Base-by-base conservation (phyloP, 2,888 invertebrate species). In the Leptodirus hochenwartii region DNA sequence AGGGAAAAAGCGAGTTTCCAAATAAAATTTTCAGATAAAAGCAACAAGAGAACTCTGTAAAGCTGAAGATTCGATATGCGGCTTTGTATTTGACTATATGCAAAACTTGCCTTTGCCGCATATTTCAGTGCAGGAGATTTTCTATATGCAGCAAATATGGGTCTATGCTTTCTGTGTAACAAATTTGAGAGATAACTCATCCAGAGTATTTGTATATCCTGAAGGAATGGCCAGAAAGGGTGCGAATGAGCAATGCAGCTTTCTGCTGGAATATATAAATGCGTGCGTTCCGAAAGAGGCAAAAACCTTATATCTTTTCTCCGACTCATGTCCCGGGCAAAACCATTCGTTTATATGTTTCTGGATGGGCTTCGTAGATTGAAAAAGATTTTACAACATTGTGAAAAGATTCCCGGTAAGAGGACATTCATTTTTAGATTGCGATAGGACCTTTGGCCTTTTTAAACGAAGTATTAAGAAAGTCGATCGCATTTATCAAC, bases 101-200 rank as follows among this genome's bases (percentile, higher is more conserved):
- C 32, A 32, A 23, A 32, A 32, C 23, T 11, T 32, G 5, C 28
- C 29, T 22, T 17, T 32, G 13, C 32, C 29, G 8, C 15, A 32
- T 23, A 32, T 32, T 13, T 22, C 29, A 8, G 32, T 29, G 16
- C 32, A 32, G 17, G 32, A 32, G 11, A 26, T 32, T 11, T 32
- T 32, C 23, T 27, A 31, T 17, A 22, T 27, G 22, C 12, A 14
- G 6, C 32, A 32, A 32, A 17, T 32, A 12, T 32, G 32, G 29
- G 17, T 32, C 6, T 22, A 15, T n/a, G 26, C n/a, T 4, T 25
- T 25, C 15, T 25, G 26, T 12, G 26, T 25, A 15, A 25, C 26
- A 25, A 28, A 17, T 22, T 22, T 32, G 16, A 28, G 10, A 15
- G 25, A 25, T n/a, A 23, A 32, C 25, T 23, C 17, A 9, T 26